phyloP scores from a whole-genome alignment of 1,140 invertebrate genomes.

The Paraescarpia echinospica region DNA sequence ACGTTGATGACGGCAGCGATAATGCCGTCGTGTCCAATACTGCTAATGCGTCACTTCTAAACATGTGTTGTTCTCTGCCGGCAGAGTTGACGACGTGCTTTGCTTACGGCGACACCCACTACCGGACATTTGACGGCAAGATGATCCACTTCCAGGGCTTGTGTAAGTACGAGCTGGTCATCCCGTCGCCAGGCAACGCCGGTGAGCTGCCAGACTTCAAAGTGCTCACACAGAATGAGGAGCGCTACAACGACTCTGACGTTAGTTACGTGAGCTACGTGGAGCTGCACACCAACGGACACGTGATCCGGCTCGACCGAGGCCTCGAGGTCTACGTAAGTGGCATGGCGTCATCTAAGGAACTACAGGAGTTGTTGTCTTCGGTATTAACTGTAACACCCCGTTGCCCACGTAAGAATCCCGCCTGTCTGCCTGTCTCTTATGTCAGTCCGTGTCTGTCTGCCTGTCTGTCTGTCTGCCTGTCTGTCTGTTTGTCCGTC shows the following conservation, averaged over 20 bases:
- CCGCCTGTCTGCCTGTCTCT: too few relatives aligned
- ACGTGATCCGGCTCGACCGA: not conserved
- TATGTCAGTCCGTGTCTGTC: too few relatives aligned
- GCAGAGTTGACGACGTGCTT: not conserved
- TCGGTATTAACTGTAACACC: too few relatives aligned
- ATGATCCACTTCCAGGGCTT: constrained; percentile 12
- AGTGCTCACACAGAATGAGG: not conserved
- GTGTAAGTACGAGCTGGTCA: not conserved
- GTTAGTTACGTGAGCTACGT: not conserved
- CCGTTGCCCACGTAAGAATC: too few relatives aligned
- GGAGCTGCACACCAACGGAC: not conserved
- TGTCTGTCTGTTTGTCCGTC: too few relatives aligned
- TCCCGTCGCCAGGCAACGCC: not conserved
- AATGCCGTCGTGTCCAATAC: not conserved
- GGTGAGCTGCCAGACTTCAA: not conserved
- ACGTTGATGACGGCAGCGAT: too few relatives aligned
- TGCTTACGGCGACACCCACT: not conserved
- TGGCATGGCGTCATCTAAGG: not conserved
- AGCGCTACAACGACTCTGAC: not conserved
- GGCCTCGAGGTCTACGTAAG: not conserved
- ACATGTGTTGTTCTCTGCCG: not conserved
- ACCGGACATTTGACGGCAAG: not conserved
- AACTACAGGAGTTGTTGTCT: not conserved
- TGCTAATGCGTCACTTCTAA: not conserved
- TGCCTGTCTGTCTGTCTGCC: too few relatives aligned